Conservation (phyloP, 2,113 vertebrate species). For the Ammodramus savannarum region DNA sequence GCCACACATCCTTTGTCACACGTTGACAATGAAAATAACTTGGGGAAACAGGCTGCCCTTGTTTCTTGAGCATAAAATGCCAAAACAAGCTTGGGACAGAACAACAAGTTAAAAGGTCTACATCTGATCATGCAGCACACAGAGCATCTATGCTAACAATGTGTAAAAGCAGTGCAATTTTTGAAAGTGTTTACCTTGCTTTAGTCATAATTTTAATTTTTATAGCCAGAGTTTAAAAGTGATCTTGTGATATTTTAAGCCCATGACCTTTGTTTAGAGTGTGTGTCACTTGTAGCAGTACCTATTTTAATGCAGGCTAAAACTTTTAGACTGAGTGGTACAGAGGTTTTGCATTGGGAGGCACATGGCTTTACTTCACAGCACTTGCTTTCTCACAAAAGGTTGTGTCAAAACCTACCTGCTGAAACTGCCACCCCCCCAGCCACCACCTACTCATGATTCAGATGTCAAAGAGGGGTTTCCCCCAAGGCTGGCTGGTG, state of each 20-base stretch:
- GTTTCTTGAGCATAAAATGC: not conserved
- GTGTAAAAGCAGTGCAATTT: not conserved
- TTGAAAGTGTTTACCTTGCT: not conserved
- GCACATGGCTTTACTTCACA: not conserved
- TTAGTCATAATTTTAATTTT: conserved; percentile 34
- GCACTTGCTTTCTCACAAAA: not conserved
- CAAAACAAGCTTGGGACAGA: not conserved
- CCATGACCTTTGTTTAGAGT: conserved; percentile 34
- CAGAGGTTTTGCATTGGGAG: not conserved
- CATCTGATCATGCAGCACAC: not conserved
- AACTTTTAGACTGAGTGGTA: not conserved
- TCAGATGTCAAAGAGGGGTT: not conserved
- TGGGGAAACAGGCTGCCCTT: not conserved
- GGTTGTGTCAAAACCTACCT: not conserved
- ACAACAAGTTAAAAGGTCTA: not conserved
- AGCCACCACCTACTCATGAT: not conserved
- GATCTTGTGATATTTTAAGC: conserved; percentile 43
- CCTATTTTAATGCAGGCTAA: conserved; percentile 45
- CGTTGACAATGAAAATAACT: not conserved
- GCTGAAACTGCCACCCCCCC: not conserved
- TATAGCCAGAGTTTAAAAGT: not conserved
- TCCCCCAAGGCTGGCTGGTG: not conserved
- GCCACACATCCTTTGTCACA: not conserved
- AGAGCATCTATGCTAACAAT: not conserved
- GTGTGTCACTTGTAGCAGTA: conserved; percentile 1